Evolutionary conservation across 2,113 vertebrate genomes (phyloP), one percentile per base, ranked within the genome.

Genomic region (Pristiophorus japonicus): DNA sequence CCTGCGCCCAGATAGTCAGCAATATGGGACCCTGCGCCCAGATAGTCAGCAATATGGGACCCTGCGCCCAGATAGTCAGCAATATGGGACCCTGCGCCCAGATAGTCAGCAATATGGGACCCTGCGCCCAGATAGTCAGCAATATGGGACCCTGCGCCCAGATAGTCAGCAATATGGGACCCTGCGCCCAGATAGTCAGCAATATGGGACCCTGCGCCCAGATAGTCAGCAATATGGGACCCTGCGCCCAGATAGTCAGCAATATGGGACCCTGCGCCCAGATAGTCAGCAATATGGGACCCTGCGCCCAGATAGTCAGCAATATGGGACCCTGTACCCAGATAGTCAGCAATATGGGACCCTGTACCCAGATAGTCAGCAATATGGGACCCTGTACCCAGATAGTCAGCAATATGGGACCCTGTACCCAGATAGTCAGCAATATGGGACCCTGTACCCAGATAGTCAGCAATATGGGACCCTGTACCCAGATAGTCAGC

Each of bases 311-410:
- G 27, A 73, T 27, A 73, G 38, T n/a, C 75, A n/a, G 63, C 10
- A 34, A 34, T 34, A 6, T 1, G 10, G 30, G 27, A 73, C 34
- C 27, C 7, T 8, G 27, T 20, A 34, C 70, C 70, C 7, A 10
- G 27, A 10, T 4, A 73, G 34, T 73, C 67, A 73, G 67, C 4
- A 73, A 30, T 34, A 4, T 2, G 0, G 4, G 66, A 22, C 0
- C 22, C 66, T 22, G 94, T 42, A 4, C 92, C 51, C 78, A 47
- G 0, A 0, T 84, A 45, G 95, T 95, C 0, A 18, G 78, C 20
- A 4, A 3, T 12, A 0, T 3, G 27, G 8, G 0, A 2, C 30
- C 87, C 27, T 8, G 0, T 34, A 4, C 34, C 27, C 42, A 16
- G 38, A 34, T 59, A 11, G 2, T 51, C 1, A 38, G 2, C 59